Conservation (phyloP, 2,888 invertebrate species). For the Tachina lurida region DNA sequence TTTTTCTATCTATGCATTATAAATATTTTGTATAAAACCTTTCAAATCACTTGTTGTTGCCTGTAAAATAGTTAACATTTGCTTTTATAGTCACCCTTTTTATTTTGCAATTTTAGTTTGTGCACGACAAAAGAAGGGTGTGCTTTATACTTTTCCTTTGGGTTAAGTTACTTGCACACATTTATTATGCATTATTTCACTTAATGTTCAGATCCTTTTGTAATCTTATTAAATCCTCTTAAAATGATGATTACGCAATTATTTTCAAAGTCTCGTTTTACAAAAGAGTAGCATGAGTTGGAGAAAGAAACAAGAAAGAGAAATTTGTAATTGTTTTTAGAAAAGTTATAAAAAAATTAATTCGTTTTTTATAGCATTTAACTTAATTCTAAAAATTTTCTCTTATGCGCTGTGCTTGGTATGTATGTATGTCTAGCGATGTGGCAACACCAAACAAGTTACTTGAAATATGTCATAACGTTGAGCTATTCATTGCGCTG, state of each 20-base stretch:
- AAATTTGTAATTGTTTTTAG: background rate
- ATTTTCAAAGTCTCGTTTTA: background rate
- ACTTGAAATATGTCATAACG: no score
- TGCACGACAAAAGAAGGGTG: background rate
- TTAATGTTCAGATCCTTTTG: slow-evolving; percentile 52
- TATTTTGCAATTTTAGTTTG: slow-evolving; percentile 15
- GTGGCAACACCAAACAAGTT: no score
- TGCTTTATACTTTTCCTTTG: background rate
- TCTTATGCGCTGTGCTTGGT: no score
- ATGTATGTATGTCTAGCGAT: no score
- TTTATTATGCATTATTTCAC: slow-evolving; percentile 10
- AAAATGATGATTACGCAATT: slow-evolving; percentile 45
- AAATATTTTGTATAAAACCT: background rate
- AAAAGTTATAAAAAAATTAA: background rate
- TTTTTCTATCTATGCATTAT: background rate
- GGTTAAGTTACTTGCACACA: slow-evolving; percentile 41
- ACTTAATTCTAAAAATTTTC: no score
- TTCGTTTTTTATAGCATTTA: no score
- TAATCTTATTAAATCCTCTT: slow-evolving; percentile 71
- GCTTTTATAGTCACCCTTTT: slow-evolving; percentile 12
- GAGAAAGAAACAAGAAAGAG: background rate
- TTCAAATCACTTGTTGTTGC: slow-evolving; percentile 38
- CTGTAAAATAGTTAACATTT: slow-evolving; percentile 5
- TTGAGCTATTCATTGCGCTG: no score
- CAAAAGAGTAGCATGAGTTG: background rate